These are phyloP conservation scores for Stratiolaelaps scimitus DNA, from an alignment of 1,140 invertebrate species.

Conservation along the genomic window DNA sequence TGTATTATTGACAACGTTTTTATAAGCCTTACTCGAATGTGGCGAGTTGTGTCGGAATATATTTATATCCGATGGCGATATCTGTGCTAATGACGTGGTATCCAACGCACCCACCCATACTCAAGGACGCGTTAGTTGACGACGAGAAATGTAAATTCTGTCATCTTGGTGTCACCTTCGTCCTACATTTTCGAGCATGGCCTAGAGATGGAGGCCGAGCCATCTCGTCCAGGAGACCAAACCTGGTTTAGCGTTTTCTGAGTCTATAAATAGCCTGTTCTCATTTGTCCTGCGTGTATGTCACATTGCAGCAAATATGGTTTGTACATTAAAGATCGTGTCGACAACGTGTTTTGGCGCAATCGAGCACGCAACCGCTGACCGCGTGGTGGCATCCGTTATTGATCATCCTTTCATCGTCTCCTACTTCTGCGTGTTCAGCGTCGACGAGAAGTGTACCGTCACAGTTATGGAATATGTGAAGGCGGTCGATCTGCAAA, in stretches of 20 bases:
- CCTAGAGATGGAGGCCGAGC: too few relatives aligned
- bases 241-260: too few relatives aligned
- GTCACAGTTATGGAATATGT: slow-evolving; percentile 20
- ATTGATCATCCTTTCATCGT: slow-evolving; percentile 9
- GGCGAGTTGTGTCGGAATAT: too few relatives aligned
- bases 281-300: background rate
- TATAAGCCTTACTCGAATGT: too few relatives aligned
- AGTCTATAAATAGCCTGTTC: background rate
- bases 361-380: slow-evolving; percentile 4
- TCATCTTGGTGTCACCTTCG: background rate
- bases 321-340: slow-evolving; percentile 18
- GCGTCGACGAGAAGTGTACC: background rate
- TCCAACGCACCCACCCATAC: too few relatives aligned
- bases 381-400: slow-evolving; percentile 3
- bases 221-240: too few relatives aligned
- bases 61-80: too few relatives aligned
- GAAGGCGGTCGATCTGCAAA: slow-evolving; percentile 20
- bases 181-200: background rate
- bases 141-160: too few relatives aligned
- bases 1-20: too few relatives aligned
- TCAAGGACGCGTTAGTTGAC: too few relatives aligned
- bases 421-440: slow-evolving; percentile 6
- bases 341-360: background rate
- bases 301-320: slow-evolving; percentile 23
- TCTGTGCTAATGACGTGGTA: too few relatives aligned